Percentiles rank a stretch among this genome's conserved stretches.
Conservation (phyloP, 2,797 vertebrate genomes). For the Alfaro cultratus region DNA sequence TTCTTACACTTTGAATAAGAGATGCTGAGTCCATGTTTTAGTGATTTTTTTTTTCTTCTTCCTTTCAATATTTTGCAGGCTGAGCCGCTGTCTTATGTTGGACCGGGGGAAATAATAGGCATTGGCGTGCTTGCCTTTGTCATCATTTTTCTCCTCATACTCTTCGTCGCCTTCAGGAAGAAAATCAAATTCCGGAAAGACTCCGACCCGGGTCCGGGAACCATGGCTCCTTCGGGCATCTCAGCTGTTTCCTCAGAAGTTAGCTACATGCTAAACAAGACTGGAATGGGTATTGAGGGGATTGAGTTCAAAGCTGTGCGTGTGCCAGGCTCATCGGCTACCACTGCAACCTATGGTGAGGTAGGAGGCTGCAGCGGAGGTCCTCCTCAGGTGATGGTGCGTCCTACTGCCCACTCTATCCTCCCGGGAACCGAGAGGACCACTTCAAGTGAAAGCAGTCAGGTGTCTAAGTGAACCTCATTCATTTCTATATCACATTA, state of each 20-base stretch:
- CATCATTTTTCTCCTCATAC: slow-evolving; percentile 87
- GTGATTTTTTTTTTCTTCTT: slow-evolving; percentile 1
- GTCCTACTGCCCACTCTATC: slow-evolving; percentile 89
- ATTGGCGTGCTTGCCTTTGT: slow-evolving; percentile 91
- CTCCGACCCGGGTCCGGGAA: slow-evolving; percentile 83
- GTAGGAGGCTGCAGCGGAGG: slow-evolving; percentile 55
- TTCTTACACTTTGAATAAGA: slow-evolving; percentile 3
- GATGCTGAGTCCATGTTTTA: slow-evolving; percentile 2
- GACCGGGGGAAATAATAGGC: slow-evolving; percentile 94
- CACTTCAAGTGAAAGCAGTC: slow-evolving; percentile 64
- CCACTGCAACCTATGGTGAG: slow-evolving; percentile 60
- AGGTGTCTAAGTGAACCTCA: slow-evolving; percentile 43
- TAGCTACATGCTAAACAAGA: slow-evolving; percentile 78
- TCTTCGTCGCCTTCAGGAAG: slow-evolving; percentile 90
- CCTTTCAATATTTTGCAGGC: slow-evolving; percentile 76
- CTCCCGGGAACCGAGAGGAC: slow-evolving; percentile 67
- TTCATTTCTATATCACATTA: not conserved
- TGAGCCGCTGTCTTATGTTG: slow-evolving; percentile 88
- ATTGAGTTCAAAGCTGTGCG: slow-evolving; percentile 79
- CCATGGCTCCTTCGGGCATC: slow-evolving; percentile 82
- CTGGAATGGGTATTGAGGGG: slow-evolving; percentile 65
- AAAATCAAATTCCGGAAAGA: slow-evolving; percentile 91
- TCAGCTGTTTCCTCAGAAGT: slow-evolving; percentile 90
- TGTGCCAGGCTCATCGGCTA: slow-evolving; percentile 59
- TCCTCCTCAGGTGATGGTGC: slow-evolving; percentile 92